phyloP scores from a whole-genome alignment of 2,113 vertebrate species.

The Callocephalon fimbriatum region DNA sequence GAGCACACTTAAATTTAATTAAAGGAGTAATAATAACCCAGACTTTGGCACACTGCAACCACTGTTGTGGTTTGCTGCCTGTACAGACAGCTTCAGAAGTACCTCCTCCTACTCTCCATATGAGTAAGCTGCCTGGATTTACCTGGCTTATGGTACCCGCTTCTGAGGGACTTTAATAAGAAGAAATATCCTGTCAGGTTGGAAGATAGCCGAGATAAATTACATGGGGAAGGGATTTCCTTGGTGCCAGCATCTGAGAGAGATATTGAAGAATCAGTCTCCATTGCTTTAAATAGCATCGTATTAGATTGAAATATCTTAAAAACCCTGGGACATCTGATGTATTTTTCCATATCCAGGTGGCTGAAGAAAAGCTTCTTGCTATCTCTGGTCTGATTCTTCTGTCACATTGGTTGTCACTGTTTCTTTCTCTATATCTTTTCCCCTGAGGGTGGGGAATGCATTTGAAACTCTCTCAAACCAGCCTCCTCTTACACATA shows the following conservation, averaged over 20 bases:
- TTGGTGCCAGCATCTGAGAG: background rate
- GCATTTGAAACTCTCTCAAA: background rate
- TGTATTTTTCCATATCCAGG: background rate
- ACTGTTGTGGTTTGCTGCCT: background rate
- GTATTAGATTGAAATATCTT: background rate
- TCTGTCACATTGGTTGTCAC: background rate
- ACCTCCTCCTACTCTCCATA: background rate
- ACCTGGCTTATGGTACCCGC: background rate
- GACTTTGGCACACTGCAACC: background rate
- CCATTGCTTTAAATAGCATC: background rate
- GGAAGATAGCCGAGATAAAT: background rate
- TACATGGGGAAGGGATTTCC: background rate
- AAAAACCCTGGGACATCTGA: background rate
- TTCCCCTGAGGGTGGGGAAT: background rate
- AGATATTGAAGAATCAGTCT: background rate
- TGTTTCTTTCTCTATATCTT: background rate
- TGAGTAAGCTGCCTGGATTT: background rate
- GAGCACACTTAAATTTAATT: slow-evolving; percentile 16
- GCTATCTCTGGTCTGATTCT: background rate
- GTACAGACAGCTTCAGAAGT: background rate
- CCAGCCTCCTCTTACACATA: background rate
- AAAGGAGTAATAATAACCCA: background rate
- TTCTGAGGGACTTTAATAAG: background rate
- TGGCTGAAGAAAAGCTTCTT: background rate
- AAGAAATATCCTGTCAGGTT: background rate